Conservation (phyloP, 2,797 vertebrate species). For the Clarias platycephalus region DNA sequence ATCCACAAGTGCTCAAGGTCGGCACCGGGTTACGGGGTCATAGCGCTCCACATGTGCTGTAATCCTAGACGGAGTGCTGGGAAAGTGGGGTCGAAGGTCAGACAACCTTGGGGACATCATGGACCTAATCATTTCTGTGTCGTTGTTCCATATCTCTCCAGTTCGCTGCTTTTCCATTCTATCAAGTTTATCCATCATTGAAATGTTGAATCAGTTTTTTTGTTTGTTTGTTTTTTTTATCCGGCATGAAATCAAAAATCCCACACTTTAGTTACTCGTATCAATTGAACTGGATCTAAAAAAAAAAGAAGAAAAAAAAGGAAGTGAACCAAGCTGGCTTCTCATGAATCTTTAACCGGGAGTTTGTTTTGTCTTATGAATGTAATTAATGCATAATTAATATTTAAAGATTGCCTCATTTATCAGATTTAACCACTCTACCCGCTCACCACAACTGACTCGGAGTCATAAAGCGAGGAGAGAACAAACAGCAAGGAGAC, state of each 20-base stretch:
- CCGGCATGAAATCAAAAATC: constrained; percentile 35
- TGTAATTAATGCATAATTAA: constrained; percentile 97
- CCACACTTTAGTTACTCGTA: constrained; percentile 53
- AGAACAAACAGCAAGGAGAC: constrained; percentile 67
- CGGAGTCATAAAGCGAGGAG: constrained; percentile 50
- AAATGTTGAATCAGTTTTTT: background rate
- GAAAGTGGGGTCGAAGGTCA: constrained; percentile 55
- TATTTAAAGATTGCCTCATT: constrained; percentile 93
- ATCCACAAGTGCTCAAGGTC: constrained; percentile 49
- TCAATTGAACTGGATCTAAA: constrained; percentile 71
- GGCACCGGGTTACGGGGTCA: constrained; percentile 53
- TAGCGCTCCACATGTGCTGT: constrained; percentile 52
- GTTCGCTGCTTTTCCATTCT: background rate
- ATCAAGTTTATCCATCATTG: background rate
- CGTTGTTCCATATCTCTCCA: background rate
- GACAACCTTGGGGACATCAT: constrained; percentile 52
- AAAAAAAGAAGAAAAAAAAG: constrained; percentile 56
- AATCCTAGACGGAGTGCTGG: constrained; percentile 54
- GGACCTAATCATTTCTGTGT: constrained; percentile 10
- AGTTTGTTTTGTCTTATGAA: constrained; percentile 88
- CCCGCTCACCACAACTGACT: constrained; percentile 63
- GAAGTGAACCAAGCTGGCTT: constrained; percentile 75
- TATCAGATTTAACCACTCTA: constrained; percentile 84
- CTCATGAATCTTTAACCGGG: constrained; percentile 88
- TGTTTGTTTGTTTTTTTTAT: background rate